These are phyloP conservation scores for Erythrolamprus reginae DNA, from an alignment of 2,113 vertebrate species.

Conservation along the genomic window DNA sequence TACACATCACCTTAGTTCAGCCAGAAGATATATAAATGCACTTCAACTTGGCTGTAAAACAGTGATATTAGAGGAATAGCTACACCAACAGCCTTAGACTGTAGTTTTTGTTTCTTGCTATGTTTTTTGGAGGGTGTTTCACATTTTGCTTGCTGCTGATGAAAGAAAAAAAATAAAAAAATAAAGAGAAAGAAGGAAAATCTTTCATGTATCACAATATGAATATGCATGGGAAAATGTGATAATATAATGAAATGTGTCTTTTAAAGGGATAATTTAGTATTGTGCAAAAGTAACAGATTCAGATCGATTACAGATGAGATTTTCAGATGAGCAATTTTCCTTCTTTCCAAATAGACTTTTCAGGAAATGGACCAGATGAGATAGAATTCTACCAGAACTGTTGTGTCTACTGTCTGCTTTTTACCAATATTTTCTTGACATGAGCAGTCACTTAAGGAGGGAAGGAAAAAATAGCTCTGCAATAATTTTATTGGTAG, in stretches of 20 bases:
- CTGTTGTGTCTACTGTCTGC: neutral
- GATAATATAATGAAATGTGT: neutral
- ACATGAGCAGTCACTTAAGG: neutral
- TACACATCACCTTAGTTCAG: neutral
- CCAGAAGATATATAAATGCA: constrained; percentile 2
- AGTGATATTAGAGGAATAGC: neutral
- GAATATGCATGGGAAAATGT: neutral
- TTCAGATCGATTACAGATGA: neutral
- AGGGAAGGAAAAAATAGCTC: neutral
- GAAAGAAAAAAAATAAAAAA: neutral
- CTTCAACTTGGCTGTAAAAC: neutral
- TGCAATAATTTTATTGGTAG: neutral
- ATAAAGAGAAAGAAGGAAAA: neutral
- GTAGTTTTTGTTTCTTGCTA: neutral
- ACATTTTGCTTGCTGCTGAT: neutral
- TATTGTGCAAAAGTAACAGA: neutral
- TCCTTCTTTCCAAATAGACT: neutral
- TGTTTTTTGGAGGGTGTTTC: neutral
- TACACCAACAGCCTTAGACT: neutral
- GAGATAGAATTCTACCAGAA: neutral
- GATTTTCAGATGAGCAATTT: neutral
- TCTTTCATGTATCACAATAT: neutral
- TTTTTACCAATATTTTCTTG: neutral
- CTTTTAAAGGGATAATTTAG: neutral
- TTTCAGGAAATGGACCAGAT: neutral